These are phyloP conservation scores for Menidia menidia DNA, from an alignment of 2,797 vertebrate genomes.

Conservation along the genomic window DNA sequence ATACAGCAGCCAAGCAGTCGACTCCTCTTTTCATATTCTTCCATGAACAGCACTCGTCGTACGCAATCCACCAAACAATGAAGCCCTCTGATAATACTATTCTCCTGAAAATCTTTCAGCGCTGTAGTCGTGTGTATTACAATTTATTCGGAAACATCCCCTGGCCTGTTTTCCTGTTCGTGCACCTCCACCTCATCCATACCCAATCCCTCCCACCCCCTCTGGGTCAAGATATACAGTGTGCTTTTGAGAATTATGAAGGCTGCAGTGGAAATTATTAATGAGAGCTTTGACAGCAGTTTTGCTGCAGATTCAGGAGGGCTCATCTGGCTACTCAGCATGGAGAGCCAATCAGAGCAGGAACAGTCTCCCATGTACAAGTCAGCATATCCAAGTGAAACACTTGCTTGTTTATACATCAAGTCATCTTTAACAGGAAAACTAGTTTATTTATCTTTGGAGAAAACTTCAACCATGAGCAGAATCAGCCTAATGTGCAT, in stretches of 20 bases:
- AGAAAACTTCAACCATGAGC: not conserved
- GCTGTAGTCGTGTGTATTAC: not conserved
- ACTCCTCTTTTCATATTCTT: not conserved
- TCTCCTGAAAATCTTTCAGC: not conserved
- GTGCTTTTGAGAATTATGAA: constrained; percentile 57
- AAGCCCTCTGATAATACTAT: not conserved
- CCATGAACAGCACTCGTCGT: not conserved
- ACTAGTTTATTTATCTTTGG: not conserved
- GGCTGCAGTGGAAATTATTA: constrained; percentile 69
- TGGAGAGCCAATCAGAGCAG: constrained; percentile 47
- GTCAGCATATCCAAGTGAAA: constrained; percentile 54
- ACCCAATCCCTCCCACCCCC: not conserved
- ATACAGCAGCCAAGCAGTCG: not conserved
- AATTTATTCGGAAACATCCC: constrained; percentile 23
- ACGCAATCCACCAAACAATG: constrained; percentile 3
- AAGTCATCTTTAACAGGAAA: constrained; percentile 16
- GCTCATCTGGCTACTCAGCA: constrained; percentile 56
- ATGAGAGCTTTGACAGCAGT: constrained; percentile 74
- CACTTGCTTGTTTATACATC: constrained; percentile 44
- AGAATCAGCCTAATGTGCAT: not conserved
- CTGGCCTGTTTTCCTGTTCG: not conserved
- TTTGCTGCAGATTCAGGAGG: constrained; percentile 65
- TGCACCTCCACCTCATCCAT: not conserved
- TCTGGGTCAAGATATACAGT: constrained; percentile 35
- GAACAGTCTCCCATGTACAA: constrained; percentile 18